Conservation (phyloP, 2,113 vertebrate genomes). For the Rhodinocichla rosea region DNA sequence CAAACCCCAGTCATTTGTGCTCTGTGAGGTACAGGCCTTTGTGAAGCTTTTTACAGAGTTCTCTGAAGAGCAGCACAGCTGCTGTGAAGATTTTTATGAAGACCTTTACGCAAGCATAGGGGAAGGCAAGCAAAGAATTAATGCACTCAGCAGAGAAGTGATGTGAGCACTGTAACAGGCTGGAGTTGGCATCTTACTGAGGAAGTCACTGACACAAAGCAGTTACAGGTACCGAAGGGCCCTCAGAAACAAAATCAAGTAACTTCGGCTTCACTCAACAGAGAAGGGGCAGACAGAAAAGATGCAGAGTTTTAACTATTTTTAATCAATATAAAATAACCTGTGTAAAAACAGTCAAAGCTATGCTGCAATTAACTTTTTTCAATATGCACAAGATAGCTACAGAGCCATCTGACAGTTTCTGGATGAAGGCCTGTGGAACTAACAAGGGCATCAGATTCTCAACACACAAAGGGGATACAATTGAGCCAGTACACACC, state of each 20-base stretch:
- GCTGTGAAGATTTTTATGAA: neutral
- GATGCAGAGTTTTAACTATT: neutral
- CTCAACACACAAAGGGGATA: neutral
- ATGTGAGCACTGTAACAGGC: neutral
- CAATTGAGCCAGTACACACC: neutral
- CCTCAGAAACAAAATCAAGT: neutral
- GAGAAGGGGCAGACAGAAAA: neutral
- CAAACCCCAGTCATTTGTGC: neutral
- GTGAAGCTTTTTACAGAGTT: neutral
- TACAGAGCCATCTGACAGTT: neutral
- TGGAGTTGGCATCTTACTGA: neutral
- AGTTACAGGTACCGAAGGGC: neutral
- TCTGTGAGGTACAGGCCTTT: neutral
- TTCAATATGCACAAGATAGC: neutral
- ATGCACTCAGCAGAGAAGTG: neutral
- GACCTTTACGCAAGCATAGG: neutral
- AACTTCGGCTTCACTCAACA: neutral
- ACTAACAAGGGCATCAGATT: neutral
- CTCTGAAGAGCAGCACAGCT: neutral
- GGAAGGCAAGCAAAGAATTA: neutral
- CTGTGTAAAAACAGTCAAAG: neutral
- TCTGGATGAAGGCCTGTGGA: neutral
- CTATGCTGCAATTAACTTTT: neutral
- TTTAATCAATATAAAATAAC: constrained; percentile 38
- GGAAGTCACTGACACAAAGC: neutral